Base-by-base conservation (phyloP, 1,140 invertebrate species). In the Cryptotermes secundus region DNA sequence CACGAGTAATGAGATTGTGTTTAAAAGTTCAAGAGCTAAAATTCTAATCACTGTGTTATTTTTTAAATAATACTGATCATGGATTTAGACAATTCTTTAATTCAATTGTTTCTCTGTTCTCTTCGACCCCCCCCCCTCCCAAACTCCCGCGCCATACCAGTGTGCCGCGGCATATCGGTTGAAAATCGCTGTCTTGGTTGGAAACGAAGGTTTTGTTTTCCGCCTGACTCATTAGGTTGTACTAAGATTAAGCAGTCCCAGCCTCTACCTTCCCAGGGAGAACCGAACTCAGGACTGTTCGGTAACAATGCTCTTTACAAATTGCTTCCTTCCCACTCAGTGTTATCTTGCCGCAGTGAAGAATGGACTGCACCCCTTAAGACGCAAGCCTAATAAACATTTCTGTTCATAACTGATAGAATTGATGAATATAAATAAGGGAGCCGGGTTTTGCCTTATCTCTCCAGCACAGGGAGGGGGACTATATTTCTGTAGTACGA, bases 381-480 rank as follows among this genome's bases (percentile, higher is more conserved):
- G 83, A 84, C 83, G 83, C 83, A 34, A 82, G 80, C 7, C 86
- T 88, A 88, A 88, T 88, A 88, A 88, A 88, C 88, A 88, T 88
- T 88, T 87, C 88, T 89, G 89, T 87, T 88, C 87, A 87, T 87
- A 89, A 89, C 88, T 88, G 89, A 88, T 89, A 89, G 86, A 88
- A 89, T 89, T 89, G 89, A 89, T 89, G 89, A 89, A 89, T 89
- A 89, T 89, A 89, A 89, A 89, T 89, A 89, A 89, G 87, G 87
- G 86, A 81, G 45, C 85, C 85, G 72, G 79, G 80, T 79, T 36
- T 83, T 53, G 83, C 80, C 87, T 89, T 89, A 89, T 89, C 88
- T 87, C 86, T 59, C 86, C 87, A 87, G 88, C 87, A 88, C 88
- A 87, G 86, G 86, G 82, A 86, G 86, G 83, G 85, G 85, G 84